phyloP scores from a whole-genome alignment of 2,113 vertebrate species.

The Struthidea cinerea region DNA sequence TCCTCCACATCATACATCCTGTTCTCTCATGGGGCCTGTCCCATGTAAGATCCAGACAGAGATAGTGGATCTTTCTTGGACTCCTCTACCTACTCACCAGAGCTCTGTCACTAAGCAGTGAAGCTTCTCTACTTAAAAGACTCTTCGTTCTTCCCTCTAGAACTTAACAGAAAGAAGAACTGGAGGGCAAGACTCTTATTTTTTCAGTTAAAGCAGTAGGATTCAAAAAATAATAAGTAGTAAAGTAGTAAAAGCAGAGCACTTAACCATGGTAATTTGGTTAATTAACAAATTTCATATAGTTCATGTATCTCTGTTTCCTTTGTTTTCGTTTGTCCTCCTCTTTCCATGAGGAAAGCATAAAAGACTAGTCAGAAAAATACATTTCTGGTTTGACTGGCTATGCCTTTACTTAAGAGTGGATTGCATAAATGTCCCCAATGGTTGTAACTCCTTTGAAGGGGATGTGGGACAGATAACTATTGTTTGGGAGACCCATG shows the following conservation, averaged over 20 bases:
- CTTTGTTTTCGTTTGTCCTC: background rate
- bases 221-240: background rate
- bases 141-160: background rate
- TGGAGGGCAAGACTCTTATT: background rate
- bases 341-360: background rate
- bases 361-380: background rate
- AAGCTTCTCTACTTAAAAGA: background rate
- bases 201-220: background rate
- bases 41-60: background rate
- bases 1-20: background rate
- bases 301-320: background rate
- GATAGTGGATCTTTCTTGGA: background rate
- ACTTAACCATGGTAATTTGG: background rate
- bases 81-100: too few relatives aligned
- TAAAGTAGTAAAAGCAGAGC: background rate
- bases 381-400: background rate
- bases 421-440: background rate
- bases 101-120: background rate
- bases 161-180: background rate
- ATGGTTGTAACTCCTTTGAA: background rate
- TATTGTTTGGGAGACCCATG: background rate
- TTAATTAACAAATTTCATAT: background rate
- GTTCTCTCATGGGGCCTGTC: background rate
- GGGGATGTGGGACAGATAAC: fast-evolving
- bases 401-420: background rate